Conservation (phyloP, 92 coral and sea anemone species). For the Pocillopora grandis region DNA sequence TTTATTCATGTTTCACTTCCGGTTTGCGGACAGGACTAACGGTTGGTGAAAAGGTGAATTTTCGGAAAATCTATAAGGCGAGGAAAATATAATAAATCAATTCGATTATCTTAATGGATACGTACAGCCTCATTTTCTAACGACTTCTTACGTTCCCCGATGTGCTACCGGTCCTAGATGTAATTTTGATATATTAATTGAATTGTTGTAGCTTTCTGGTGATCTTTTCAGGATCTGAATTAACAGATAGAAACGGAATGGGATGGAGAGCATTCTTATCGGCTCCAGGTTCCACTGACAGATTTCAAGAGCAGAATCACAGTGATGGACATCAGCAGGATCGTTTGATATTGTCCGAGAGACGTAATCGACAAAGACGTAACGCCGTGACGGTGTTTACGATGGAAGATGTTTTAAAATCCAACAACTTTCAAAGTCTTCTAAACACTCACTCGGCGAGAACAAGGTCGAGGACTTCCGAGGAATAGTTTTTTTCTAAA, state of each 20-base stretch:
- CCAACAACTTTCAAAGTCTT: constrained; percentile 31
- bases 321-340: constrained; percentile 2
- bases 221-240: background rate
- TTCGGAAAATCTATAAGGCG: no score
- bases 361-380: constrained; percentile 11
- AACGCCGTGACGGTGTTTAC: constrained; percentile 23
- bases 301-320: background rate
- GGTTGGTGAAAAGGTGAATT: no score
- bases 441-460: constrained; percentile 20
- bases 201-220: no score
- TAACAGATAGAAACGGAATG: background rate
- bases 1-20: no score
- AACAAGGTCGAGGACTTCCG: constrained; percentile 8
- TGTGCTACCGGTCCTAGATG: no score
- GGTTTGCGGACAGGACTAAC: no score
- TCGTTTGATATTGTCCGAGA: background rate
- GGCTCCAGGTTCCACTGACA: background rate
- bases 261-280: constrained; percentile 23
- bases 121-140: no score
- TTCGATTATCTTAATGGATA: no score
- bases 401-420: constrained; percentile 13
- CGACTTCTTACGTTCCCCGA: no score
- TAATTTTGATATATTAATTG: no score
- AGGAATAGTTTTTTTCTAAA: background rate
- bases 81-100: no score